These are phyloP conservation scores for Dolomedes plantarius DNA, from an alignment of 2,888 invertebrate genomes.

Conservation along the genomic window DNA sequence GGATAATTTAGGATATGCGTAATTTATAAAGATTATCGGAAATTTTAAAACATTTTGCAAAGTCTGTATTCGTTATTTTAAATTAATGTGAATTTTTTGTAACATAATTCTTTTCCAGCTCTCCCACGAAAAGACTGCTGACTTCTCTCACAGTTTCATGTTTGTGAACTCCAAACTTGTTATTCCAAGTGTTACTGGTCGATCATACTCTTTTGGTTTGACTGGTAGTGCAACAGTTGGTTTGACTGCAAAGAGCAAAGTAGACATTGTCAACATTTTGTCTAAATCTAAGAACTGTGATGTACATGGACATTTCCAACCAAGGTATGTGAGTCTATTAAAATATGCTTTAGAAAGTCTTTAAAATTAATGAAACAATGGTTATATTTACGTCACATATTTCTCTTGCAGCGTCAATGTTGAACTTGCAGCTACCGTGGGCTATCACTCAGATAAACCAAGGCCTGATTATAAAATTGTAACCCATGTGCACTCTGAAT, in stretches of 20 bases:
- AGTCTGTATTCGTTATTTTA: no score
- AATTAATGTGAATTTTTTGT: no score
- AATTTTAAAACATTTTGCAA: no score
- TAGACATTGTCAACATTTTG: conserved; percentile 35
- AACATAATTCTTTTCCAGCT: conserved; percentile 51
- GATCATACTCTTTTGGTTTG: conserved; percentile 51
- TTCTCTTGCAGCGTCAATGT: conserved; percentile 36
- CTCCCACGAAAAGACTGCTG: conserved; percentile 25
- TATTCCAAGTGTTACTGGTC: conserved; percentile 66
- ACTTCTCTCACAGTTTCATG: conserved; percentile 60
- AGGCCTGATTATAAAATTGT: conserved; percentile 50
- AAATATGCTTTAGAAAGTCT: background rate
- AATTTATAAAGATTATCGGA: no score
- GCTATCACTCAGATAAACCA: conserved; percentile 41
- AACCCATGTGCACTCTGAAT: conserved; percentile 38
- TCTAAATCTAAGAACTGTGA: conserved; percentile 39
- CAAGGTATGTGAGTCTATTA: conserved; percentile 37
- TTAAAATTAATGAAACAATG: no score
- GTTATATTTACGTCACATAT: no score
- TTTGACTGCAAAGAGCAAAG: conserved; percentile 53
- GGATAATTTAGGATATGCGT: no score
- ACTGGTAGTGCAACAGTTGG: conserved; percentile 63
- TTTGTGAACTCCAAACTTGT: conserved; percentile 53
- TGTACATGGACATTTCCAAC: conserved; percentile 33
- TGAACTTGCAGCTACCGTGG: conserved; percentile 41